Evolutionary conservation across 2,113 vertebrate species (phyloP).

Genomic region (Barbus barbus): DNA sequence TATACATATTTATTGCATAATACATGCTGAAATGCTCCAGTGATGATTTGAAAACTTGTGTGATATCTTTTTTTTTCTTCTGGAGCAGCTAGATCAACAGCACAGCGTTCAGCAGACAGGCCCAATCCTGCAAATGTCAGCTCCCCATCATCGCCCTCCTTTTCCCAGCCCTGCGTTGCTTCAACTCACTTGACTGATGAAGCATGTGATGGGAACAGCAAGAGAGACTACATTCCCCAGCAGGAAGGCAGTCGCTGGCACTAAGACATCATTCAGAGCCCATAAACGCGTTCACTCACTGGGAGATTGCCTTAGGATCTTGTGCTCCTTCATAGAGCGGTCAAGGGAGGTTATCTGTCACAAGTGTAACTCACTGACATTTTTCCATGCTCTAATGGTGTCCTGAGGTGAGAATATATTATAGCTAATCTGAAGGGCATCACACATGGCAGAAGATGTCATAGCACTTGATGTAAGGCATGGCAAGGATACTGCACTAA

Average conservation of each 20-base stretch:
- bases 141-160: conserved; percentile 27
- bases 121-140: conserved; percentile 36
- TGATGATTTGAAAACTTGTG: background rate
- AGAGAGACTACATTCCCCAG: conserved; percentile 12
- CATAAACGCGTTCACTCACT: conserved; percentile 1
- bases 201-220: conserved; percentile 29
- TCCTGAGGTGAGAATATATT: conserved; percentile 50
- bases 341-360: conserved; percentile 53
- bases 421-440: conserved; percentile 48
- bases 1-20: background rate
- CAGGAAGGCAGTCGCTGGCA: conserved; percentile 19
- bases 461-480: background rate
- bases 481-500: background rate
- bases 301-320: conserved; percentile 10
- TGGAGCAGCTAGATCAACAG: conserved; percentile 44
- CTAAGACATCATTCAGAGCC: background rate
- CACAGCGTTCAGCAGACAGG: conserved; percentile 19
- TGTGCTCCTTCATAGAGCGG: conserved; percentile 26
- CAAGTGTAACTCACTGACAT: background rate
- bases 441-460: conserved; percentile 8
- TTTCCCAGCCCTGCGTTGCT: background rate
- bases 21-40: background rate
- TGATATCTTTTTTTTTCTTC: background rate
- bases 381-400: conserved; percentile 31
- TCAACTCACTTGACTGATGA: conserved; percentile 46